Conservation (phyloP, 2,888 invertebrate species). For the Pseudococcus viburni region DNA sequence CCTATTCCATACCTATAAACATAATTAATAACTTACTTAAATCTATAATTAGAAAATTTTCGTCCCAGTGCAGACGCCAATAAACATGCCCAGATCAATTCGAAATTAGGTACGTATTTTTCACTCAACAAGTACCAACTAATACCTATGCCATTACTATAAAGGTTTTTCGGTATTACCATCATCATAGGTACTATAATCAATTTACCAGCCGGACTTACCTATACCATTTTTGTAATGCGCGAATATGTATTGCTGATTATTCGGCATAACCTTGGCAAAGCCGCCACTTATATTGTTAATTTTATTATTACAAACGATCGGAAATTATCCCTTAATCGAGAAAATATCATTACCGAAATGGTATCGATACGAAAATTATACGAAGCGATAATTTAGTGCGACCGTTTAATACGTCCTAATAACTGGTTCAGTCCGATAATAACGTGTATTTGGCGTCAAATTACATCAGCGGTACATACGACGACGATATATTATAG, state of each 20-base stretch:
- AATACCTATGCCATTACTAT: background rate
- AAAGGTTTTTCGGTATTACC: conserved; percentile 5
- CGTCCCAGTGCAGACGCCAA: background rate
- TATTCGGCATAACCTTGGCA: conserved; percentile 14
- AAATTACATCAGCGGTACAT: background rate
- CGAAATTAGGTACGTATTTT: background rate
- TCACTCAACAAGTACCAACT: background rate
- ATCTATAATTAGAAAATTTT: conserved; percentile 1
- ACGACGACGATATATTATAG: background rate
- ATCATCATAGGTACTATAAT: conserved; percentile 20
- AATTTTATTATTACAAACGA: conserved; percentile 22
- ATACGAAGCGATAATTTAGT: conserved; percentile 10
- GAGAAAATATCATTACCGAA: background rate
- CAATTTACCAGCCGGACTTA: background rate
- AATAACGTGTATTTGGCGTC: conserved; percentile 35
- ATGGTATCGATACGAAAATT: background rate
- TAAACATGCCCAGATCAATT: background rate
- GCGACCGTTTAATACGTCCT: conserved; percentile 29
- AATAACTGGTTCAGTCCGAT: background rate
- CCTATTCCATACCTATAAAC: background rate
- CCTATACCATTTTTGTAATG: background rate
- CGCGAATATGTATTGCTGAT: background rate
- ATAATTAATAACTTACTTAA: background rate
- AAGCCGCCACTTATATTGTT: conserved; percentile 41
- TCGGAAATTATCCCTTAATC: background rate